Conservation (phyloP, 2,113 vertebrate species). For the Podarcis muralis region DNA sequence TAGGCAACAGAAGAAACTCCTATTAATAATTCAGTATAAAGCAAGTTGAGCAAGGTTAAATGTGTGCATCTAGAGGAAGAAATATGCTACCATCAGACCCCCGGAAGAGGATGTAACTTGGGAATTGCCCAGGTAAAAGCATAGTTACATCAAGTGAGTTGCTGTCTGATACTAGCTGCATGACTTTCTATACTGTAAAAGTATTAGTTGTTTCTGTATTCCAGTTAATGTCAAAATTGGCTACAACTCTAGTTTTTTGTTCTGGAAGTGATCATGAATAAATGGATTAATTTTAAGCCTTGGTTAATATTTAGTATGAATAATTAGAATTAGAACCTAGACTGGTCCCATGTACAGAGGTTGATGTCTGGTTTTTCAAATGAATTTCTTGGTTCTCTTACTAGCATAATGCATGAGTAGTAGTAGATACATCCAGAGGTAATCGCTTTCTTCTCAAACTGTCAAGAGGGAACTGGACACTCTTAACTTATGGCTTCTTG, state of each 20-base stretch:
- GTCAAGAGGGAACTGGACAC: neutral
- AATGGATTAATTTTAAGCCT: neutral
- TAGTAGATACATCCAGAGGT: neutral
- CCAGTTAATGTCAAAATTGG: too few species aligned
- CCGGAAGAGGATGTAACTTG: neutral
- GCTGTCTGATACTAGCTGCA: neutral
- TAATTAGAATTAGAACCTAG: neutral
- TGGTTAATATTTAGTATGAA: neutral
- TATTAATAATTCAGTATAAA: conserved; percentile 42
- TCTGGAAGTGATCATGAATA: neutral
- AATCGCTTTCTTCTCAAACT: neutral
- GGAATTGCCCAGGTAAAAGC: neutral
- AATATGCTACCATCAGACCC: neutral
- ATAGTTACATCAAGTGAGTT: neutral
- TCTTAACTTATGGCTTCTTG: neutral
- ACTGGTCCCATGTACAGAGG: neutral
- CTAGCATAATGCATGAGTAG: neutral
- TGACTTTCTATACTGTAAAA: neutral
- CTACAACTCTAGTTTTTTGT: too few species aligned
- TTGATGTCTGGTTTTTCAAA: neutral
- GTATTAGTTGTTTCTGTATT: neutral
- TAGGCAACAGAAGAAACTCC: conserved; percentile 20
- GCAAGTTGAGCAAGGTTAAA: conserved; percentile 21
- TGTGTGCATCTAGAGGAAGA: neutral
- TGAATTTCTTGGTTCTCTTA: neutral